These are phyloP conservation scores for Pipistrellus kuhlii DNA, from an alignment of 2,797 vertebrate genomes.

Conservation along the genomic window DNA sequence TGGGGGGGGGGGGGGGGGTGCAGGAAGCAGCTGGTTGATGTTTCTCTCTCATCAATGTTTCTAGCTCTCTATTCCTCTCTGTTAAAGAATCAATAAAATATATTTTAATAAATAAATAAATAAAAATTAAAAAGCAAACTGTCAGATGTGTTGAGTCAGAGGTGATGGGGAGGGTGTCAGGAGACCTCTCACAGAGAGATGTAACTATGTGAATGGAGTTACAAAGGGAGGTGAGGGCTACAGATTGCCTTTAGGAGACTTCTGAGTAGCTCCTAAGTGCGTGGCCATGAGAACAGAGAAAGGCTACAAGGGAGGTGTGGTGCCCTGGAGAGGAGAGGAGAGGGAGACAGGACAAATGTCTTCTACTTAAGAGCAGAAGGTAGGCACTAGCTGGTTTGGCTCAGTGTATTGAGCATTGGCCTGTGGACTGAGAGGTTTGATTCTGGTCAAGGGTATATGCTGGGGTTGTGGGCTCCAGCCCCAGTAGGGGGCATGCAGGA, in stretches of 20 bases:
- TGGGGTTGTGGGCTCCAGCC: too few relatives aligned
- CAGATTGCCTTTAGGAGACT: background rate
- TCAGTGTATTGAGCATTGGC: too few relatives aligned
- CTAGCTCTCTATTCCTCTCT: too few relatives aligned
- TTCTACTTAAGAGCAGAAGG: background rate
- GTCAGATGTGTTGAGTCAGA: background rate
- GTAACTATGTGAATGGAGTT: background rate
- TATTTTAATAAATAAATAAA: too few relatives aligned
- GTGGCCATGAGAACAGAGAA: background rate
- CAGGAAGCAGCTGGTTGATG: too few relatives aligned
- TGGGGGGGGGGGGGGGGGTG: too few relatives aligned
- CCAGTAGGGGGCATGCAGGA: too few relatives aligned
- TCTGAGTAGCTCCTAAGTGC: background rate
- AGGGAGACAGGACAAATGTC: background rate
- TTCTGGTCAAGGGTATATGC: too few relatives aligned
- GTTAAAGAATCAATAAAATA: too few relatives aligned
- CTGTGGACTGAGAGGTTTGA: too few relatives aligned
- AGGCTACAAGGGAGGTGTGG: background rate
- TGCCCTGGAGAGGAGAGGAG: background rate
- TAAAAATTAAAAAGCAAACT: background rate
- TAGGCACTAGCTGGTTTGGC: background rate
- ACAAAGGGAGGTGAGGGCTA: background rate
- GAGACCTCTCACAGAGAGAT: background rate
- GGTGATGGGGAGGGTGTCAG: background rate
- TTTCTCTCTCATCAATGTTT: too few relatives aligned